These are phyloP conservation scores for Misgurnus mizolepis DNA, from an alignment of 2,113 vertebrate species.

Conservation along the genomic window DNA sequence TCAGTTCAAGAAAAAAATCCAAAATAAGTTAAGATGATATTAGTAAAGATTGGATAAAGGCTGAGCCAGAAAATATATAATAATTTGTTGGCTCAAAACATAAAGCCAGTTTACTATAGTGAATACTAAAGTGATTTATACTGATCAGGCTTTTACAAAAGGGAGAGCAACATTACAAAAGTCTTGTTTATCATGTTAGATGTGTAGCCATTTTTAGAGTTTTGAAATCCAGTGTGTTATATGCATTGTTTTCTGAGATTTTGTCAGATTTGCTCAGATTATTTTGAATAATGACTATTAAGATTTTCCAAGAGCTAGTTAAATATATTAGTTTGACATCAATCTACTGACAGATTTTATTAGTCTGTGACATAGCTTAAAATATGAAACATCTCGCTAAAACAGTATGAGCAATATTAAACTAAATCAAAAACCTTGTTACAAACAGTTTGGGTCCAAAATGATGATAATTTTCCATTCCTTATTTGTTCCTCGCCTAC, in stretches of 20 bases:
- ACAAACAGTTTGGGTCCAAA: constrained; percentile 7
- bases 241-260: not conserved
- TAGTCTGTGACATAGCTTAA: not conserved
- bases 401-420: constrained; percentile 17
- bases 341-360: not conserved
- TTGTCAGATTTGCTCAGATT: not conserved
- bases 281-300: not conserved
- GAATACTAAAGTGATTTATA: too few species aligned
- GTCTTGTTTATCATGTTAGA: too few species aligned
- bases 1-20: not conserved
- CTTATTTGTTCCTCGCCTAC: not conserved
- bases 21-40: not conserved
- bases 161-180: too few species aligned
- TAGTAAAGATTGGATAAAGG: too few species aligned
- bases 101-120: too few species aligned
- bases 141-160: too few species aligned
- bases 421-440: constrained; percentile 2
- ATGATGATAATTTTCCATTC: constrained; percentile 16
- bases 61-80: too few species aligned
- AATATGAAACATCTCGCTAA: constrained; percentile 23
- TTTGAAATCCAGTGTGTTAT: too few species aligned
- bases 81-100: too few species aligned
- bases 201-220: too few species aligned
- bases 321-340: constrained; percentile 25
- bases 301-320: constrained; percentile 4